Base-by-base conservation (phyloP, 2,797 vertebrate genomes). In the Siniperca scherzeri region DNA sequence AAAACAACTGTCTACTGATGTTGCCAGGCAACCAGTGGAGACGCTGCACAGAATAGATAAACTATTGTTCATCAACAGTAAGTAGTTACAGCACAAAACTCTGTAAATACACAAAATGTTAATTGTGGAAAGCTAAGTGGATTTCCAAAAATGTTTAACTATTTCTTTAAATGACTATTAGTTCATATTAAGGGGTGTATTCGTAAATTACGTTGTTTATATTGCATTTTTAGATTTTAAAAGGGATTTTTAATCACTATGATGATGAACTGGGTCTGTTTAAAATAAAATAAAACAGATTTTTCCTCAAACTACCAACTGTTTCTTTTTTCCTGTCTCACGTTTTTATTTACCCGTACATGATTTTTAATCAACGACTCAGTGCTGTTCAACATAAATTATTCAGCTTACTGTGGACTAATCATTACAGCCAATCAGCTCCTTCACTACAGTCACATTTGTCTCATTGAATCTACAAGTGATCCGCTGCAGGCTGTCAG, bases 381-480 rank as follows among this genome's bases (percentile, higher is more conserved):
- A 4, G 5, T 6, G 9, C 7, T n/a, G 44, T 10, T 14, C 42
- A 6, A 50, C 53, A 27, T 3, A 6, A 14, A n/a, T 14, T n/a
- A 44, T 6, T 44, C 33, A 2, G 2, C 30, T 33, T 5, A 36
- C 25, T 52, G 44, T 22, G 2, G 50, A 5, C 2, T 33, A 5
- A 42, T n/a, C 64, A 22, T 16, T 27, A 2, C 55, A 68, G 59
- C 70, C 74, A 40, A 71, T 65, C 80, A 81, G 74, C 70, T 38
- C 0, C 7, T 48, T 61, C 27, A 1, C 57, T 19, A 1, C 10
- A 7, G 19, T 27, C 44, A 16, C 33, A 27, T 55, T 2, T 4
- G 40, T 55, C 50, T n/a, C 42, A 8, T 2, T 3, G 69, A 55
- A 72, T 78, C 86, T 11, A 74, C 80, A 81, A 68, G 87, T 81